Base-by-base conservation (phyloP, 2,888 invertebrate species). In the Ypsolopha scabrella region DNA sequence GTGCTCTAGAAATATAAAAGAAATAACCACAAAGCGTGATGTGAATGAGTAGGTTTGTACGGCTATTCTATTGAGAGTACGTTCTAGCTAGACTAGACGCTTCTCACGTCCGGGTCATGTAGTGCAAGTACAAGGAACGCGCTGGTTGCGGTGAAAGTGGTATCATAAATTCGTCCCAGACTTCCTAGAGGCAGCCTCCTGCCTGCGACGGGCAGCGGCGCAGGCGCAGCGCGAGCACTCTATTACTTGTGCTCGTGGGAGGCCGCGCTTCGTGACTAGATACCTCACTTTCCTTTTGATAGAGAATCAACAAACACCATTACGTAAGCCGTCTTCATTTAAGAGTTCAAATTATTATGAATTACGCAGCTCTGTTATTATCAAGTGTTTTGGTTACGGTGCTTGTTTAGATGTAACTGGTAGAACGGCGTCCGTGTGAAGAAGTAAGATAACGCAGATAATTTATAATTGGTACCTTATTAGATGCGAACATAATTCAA, bases 261-360 rank as follows among this genome's bases (percentile, higher is more conserved):
- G 49, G 51, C 51, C 44, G 49, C 49, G 36, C n/a, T 14, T 47
- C 47, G 47, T 47, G 47, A 47, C 47, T 47, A 47, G 47, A 37
- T 36, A 36, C 34, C 53, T 55, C 49, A 72, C 75, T 77, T 76
- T 79, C 72, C 61, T 70, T 75, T 72, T 64, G 67, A 68, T 65
- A 65, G 66, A 62, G 35, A 7, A 47, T 36, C 58, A 59, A 65
- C 60, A 62, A 58, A 59, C 51, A 53, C 54, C 53, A 53, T 77
- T 70, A 70, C 60, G 61, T 65, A 75, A 76, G 57, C 54, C 51
- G 56, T 55, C 57, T 57, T 60, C 53, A 59, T 57, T 36, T 37
- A 11, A 47, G n/a, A 41, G 11, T 24, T 24, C 24, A 24, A 24
- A 24, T 4, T 24, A 24, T 41, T 11, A 41, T 41, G 10, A 41